Conservation (phyloP, 2,797 vertebrate genomes). For the Rousettus madagascariensis region DNA sequence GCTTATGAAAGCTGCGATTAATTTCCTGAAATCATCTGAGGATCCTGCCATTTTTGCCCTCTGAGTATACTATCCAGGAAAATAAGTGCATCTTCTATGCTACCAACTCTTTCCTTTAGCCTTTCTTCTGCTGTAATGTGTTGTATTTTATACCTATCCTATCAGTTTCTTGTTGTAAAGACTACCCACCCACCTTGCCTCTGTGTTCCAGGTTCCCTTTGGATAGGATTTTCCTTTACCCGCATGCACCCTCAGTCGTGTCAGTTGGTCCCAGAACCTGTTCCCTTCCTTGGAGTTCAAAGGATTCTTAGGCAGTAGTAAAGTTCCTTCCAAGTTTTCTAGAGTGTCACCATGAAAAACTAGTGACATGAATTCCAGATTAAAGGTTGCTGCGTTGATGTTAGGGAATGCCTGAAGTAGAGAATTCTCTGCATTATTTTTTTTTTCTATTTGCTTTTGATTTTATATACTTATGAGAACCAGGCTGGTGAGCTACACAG, state of each 20-base stretch:
- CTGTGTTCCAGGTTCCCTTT: neutral
- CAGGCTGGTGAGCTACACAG: neutral
- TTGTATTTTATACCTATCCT: neutral
- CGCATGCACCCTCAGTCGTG: neutral
- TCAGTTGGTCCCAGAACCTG: neutral
- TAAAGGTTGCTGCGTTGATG: neutral
- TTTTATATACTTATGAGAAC: neutral
- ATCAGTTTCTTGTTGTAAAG: neutral
- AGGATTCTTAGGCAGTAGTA: neutral
- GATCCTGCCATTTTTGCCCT: slow-evolving; percentile 39
- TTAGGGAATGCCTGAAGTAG: neutral
- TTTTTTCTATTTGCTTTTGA: neutral
- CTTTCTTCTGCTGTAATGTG: neutral
- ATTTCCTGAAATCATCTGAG: slow-evolving; percentile 53
- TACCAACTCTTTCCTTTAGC: neutral
- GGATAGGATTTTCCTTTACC: no score
- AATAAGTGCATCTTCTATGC: neutral
- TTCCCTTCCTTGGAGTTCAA: neutral
- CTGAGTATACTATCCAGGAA: neutral
- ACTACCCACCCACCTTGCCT: neutral
- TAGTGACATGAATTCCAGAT: neutral
- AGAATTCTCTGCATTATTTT: neutral
- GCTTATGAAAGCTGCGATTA: slow-evolving; percentile 33
- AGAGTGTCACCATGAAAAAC: neutral
- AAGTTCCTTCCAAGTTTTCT: neutral